Base-by-base conservation (phyloP, 2,797 vertebrate genomes). In the Alfaro cultratus region DNA sequence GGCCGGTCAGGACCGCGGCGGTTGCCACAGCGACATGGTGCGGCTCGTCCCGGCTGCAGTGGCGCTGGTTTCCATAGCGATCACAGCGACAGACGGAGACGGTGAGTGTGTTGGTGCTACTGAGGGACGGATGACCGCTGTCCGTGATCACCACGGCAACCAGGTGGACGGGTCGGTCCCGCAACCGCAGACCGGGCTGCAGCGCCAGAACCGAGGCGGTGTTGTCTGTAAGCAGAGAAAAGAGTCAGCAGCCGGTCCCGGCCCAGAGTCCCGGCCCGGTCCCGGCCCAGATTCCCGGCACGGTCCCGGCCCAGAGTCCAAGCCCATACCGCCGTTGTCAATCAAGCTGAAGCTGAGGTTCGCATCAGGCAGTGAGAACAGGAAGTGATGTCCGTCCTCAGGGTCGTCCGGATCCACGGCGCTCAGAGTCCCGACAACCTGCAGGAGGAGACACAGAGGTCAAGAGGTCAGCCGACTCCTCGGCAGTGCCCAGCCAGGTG, bases 361-460 rank as follows among this genome's bases (percentile, higher is more conserved):
- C 36, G 39, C 49, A 31, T 74, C 12, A 21, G 95, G 92, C 79
- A 97, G 90, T 78, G 96, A 96, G 90, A 98, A 99, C 88, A 96
- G 96, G 93, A 99, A 98, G 87, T 96, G 96, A 84, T 98, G 98
- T 62, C 97, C 97, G 0, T 92, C 96, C 55, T 96, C 96, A 26
- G 97, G 97, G 73, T 98, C 96, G 70, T 99, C 98, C 85, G 91
- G 96, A 92, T 99, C 98, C 74, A 97, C 90, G 0, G 97, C 97
- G 41, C 97, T 98, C 88, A 99, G 95, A 83, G 96, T 97, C 93
- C 97, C 97, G 83, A 99, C 97, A 23, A 97, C 92, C 98, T 98
- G 87, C 81, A 71, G 71, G 74, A 74, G 36, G 64, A 41, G 10
- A 41, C 5, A 4, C 21, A 21, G 47, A 47, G 47, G 47, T 47